Evolutionary conservation across 2,113 vertebrate species (phyloP).

Genomic region (Merops nubicus): DNA sequence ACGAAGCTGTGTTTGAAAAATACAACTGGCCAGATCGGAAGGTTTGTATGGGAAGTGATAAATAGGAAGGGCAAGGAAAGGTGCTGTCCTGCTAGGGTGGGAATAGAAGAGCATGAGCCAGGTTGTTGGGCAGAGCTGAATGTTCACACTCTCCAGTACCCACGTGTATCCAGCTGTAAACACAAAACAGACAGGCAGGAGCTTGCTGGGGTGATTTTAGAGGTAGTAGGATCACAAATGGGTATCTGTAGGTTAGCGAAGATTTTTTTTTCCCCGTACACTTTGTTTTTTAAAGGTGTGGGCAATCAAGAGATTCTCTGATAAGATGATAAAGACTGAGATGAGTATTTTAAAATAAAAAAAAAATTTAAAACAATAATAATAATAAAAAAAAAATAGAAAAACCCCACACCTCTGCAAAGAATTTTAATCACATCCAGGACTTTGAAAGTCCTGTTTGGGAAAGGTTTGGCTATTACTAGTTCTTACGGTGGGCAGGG

Average conservation of each 20-base stretch:
- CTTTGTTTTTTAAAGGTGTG: background rate
- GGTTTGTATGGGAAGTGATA: conserved; percentile 69
- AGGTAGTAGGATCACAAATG: background rate
- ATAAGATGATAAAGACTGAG: background rate
- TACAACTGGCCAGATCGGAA: conserved; percentile 93
- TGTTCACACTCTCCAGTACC: background rate
- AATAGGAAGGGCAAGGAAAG: background rate
- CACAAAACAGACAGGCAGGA: background rate
- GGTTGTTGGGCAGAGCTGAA: background rate
- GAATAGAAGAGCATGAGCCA: background rate
- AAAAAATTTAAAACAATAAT: no score
- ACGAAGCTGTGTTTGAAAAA: conserved; percentile 88
- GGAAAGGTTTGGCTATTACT: background rate
- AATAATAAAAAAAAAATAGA: no score
- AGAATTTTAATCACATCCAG: background rate
- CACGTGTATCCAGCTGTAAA: rapidly evolving
- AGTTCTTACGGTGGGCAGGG: background rate
- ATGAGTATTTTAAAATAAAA: background rate
- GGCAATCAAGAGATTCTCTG: background rate
- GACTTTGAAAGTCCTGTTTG: background rate
- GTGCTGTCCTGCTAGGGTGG: background rate
- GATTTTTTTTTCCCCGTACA: background rate
- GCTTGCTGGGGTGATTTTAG: rapidly evolving
- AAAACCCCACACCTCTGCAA: background rate
- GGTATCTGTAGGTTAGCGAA: background rate